These are phyloP conservation scores for Gasterosteus nipponicus DNA, from an alignment of 2,113 vertebrate species.

Conservation along the genomic window DNA sequence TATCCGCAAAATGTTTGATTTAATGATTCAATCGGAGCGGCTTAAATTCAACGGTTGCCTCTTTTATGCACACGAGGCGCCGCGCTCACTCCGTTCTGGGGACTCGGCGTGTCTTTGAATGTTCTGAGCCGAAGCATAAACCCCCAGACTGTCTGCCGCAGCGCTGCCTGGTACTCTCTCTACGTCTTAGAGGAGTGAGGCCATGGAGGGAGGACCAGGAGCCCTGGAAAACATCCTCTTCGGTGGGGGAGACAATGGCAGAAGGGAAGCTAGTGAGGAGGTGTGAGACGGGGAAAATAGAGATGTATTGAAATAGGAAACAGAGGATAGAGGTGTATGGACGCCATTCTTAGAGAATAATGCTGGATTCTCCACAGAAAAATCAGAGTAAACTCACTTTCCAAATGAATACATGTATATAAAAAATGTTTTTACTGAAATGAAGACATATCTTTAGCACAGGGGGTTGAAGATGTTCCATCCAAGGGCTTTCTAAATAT, in stretches of 20 bases:
- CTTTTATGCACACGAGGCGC: not conserved
- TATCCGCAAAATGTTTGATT: slow-evolving; percentile 50
- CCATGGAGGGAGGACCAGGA: not conserved
- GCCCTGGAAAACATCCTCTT: not conserved
- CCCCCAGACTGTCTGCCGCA: not conserved
- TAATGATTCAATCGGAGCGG: slow-evolving; percentile 40
- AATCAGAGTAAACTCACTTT: not conserved
- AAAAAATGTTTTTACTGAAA: no score
- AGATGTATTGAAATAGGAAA: not conserved
- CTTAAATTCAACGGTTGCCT: slow-evolving; percentile 32
- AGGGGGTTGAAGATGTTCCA: not conserved
- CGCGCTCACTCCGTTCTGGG: not conserved
- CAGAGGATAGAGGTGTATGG: slow-evolving; percentile 38
- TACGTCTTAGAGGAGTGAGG: not conserved
- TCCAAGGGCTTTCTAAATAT: slow-evolving; percentile 31
- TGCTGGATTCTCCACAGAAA: slow-evolving; percentile 13
- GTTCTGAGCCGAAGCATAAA: slow-evolving; percentile 11
- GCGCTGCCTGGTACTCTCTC: not conserved
- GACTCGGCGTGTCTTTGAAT: not conserved
- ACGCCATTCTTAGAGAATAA: slow-evolving; percentile 38
- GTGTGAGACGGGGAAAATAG: not conserved
- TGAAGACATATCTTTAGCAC: no score
- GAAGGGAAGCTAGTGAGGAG: not conserved
- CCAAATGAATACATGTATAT: no score
- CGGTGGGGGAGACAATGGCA: not conserved